phyloP scores from a whole-genome alignment of 1,140 invertebrate genomes.

The Dreissena rostriformis region DNA sequence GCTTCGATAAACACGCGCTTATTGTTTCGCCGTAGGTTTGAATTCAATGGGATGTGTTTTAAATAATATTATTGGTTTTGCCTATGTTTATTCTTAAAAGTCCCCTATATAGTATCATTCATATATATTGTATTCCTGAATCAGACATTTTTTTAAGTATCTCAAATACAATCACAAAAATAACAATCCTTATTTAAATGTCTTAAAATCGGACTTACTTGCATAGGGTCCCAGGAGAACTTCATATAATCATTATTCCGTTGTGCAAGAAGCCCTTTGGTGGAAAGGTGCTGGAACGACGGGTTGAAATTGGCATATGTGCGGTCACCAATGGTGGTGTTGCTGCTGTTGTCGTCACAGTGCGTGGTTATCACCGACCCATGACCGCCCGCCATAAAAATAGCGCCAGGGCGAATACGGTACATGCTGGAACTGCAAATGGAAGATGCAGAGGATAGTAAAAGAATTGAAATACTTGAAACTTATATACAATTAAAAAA shows the following conservation, averaged over 20 bases:
- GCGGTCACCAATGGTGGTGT: conserved; percentile 12
- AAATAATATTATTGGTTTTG: too few relatives aligned
- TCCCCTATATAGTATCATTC: too few relatives aligned
- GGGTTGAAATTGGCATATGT: conserved; percentile 28
- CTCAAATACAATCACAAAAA: too few relatives aligned
- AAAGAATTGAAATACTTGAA: too few relatives aligned
- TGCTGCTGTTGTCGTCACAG: conserved; percentile 36
- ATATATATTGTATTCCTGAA: too few relatives aligned
- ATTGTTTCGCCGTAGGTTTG: too few relatives aligned
- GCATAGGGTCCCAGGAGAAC: conserved; percentile 45
- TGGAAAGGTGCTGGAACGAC: conserved; percentile 13
- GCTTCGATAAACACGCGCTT: too few relatives aligned
- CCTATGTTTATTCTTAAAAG: too few relatives aligned
- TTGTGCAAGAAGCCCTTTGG: conserved; percentile 20
- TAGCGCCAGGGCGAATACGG: neutral
- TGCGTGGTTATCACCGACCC: conserved; percentile 22
- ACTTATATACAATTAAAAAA: neutral
- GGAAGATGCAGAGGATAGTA: neutral
- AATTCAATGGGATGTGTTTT: too few relatives aligned
- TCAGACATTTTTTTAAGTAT: too few relatives aligned
- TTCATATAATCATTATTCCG: conserved; percentile 44
- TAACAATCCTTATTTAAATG: too few relatives aligned
- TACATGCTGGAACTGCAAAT: neutral
- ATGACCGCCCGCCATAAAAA: neutral
- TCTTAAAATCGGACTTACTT: conserved; percentile 1